Evolutionary conservation across 2,113 vertebrate species (phyloP).

Genomic region (Ciconia boyciana): DNA sequence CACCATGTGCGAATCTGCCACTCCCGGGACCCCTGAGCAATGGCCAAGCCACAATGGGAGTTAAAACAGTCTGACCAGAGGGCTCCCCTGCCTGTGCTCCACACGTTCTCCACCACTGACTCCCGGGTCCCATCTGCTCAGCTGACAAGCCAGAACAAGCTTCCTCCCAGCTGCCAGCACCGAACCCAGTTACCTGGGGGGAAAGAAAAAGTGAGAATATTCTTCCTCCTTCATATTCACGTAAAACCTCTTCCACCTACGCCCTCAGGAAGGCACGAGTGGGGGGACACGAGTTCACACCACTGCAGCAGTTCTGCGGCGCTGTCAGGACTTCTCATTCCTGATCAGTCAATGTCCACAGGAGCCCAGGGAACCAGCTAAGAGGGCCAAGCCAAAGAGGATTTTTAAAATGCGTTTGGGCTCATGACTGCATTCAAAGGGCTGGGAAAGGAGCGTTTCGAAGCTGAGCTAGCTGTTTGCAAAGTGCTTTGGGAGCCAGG

Average conservation of each 20-base stretch:
- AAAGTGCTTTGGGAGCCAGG: background rate
- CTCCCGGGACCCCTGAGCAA: background rate
- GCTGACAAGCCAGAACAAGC: slow-evolving; percentile 39
- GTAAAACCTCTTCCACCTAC: background rate
- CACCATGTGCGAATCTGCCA: background rate
- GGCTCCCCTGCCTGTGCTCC: background rate
- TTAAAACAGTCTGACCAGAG: background rate
- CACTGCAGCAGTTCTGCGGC: background rate
- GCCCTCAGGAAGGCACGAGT: background rate
- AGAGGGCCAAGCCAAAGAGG: background rate
- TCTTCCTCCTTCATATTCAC: background rate
- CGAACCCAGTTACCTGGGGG: background rate
- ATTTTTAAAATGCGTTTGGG: background rate
- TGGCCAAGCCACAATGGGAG: background rate
- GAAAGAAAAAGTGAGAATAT: background rate
- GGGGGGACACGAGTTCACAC: background rate
- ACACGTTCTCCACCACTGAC: background rate
- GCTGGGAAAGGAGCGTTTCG: background rate
- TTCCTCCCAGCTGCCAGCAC: background rate
- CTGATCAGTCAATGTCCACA: background rate
- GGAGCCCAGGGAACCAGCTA: background rate
- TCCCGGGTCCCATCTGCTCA: background rate
- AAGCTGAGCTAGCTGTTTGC: background rate
- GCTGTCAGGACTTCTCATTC: background rate
- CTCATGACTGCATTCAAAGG: background rate